These are phyloP conservation scores for Lepilemur ruficaudatus DNA, from an alignment of 2,797 vertebrate species.

Conservation along the genomic window DNA sequence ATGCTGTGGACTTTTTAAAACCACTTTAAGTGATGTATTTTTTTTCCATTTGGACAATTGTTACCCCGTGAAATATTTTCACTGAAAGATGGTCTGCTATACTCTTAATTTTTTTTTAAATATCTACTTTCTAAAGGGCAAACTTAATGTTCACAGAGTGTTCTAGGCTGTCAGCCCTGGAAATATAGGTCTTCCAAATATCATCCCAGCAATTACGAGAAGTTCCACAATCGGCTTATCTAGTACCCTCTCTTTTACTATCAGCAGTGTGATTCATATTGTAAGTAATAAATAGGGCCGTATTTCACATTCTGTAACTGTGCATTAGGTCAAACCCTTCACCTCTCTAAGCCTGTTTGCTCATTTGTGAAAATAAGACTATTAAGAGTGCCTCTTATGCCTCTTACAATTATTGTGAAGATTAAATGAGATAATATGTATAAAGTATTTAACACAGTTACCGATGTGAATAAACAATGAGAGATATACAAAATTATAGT, in stretches of 20 bases:
- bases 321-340: not conserved
- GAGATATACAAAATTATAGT: not conserved
- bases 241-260: not conserved
- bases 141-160: not conserved
- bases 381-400: not conserved
- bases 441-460: not conserved
- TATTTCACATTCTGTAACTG: not conserved
- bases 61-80: constrained; percentile 4
- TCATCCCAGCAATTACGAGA: not conserved
- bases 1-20: constrained; percentile 21
- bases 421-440: not conserved
- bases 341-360: not conserved
- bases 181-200: constrained; percentile 46
- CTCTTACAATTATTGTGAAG: not conserved
- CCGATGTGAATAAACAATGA: not conserved
- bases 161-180: constrained; percentile 21
- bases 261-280: constrained; percentile 33
- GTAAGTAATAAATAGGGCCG: not conserved
- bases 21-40: not conserved
- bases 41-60: not conserved
- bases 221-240: constrained; percentile 18
- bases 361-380: not conserved
- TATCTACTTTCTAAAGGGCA: constrained; percentile 26
- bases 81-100: not conserved
- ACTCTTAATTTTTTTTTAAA: not conserved